phyloP scores from a whole-genome alignment of 2,888 invertebrate species.

The Philopedon plagiatum region DNA sequence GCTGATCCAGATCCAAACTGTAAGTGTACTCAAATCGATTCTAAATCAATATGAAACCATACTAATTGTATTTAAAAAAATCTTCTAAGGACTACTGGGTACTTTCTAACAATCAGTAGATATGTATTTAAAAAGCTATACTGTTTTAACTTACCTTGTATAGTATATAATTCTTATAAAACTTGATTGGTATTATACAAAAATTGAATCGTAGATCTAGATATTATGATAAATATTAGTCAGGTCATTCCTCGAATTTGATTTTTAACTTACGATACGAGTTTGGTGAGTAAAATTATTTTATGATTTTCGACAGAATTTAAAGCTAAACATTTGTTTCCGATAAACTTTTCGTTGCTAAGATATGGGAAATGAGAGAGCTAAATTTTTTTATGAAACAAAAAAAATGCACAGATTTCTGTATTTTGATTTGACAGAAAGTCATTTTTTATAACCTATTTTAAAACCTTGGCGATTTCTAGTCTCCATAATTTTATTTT shows the following conservation, averaged over 20 bases:
- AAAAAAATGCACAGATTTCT: neutral
- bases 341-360: constrained; percentile 16
- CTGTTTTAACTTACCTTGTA: constrained; percentile 17
- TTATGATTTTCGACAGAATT: constrained; percentile 17
- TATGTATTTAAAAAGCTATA: too few relatives aligned
- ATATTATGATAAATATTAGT: constrained; percentile 6
- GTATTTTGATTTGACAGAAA: neutral
- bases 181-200: constrained; percentile 14
- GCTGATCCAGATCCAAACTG: too few relatives aligned
- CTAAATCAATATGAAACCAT: too few relatives aligned
- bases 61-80: too few relatives aligned
- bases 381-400: neutral
- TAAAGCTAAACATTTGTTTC: constrained; percentile 16
- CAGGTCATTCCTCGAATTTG: constrained; percentile 18
- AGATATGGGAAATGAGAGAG: neutral
- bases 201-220: constrained; percentile 23
- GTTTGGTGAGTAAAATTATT: constrained; percentile 20
- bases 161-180: constrained; percentile 9
- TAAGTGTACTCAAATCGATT: too few relatives aligned
- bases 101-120: too few relatives aligned
- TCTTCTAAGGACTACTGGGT: too few relatives aligned
- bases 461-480: neutral
- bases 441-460: neutral
- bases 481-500: neutral
- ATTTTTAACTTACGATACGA: constrained; percentile 22